Conservation (phyloP, 2,888 invertebrate genomes). For the Microchrysa polita region DNA sequence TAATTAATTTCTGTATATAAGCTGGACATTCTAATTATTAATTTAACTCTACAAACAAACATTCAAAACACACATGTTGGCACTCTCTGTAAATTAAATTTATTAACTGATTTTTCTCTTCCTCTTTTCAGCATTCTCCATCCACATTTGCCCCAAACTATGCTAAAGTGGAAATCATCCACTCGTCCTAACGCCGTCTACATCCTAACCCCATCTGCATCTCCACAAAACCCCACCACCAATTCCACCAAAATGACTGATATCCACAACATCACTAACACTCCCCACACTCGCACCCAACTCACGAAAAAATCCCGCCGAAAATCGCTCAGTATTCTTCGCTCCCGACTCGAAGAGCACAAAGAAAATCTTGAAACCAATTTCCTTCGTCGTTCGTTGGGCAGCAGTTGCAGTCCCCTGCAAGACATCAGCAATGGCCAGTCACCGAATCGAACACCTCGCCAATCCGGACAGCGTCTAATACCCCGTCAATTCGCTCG, state of each 20-base stretch:
- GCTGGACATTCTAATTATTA: no score
- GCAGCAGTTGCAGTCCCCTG: slow-evolving; percentile 58
- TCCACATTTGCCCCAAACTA: no score
- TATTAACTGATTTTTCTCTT: no score
- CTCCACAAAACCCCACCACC: no score
- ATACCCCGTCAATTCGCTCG: slow-evolving; percentile 48
- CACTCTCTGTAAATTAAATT: no score
- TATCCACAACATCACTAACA: slow-evolving; percentile 2
- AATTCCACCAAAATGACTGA: slow-evolving; percentile 28
- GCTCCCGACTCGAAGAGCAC: slow-evolving; percentile 54
- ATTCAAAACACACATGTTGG: no score
- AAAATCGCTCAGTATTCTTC: slow-evolving; percentile 49
- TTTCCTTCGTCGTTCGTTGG: slow-evolving; percentile 59
- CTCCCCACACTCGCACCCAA: not conserved
- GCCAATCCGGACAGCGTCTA: slow-evolving; percentile 34
- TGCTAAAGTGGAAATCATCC: slow-evolving; percentile 49
- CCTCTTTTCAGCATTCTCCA: no score
- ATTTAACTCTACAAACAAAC: no score
- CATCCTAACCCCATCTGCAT: slow-evolving; percentile 32
- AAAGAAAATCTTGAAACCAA: slow-evolving; percentile 62
- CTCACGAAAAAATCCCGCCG: slow-evolving; percentile 43
- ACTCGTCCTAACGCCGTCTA: slow-evolving; percentile 39
- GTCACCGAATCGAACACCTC: slow-evolving; percentile 56
- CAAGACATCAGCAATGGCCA: slow-evolving; percentile 62
- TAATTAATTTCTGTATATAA: no score